Base-by-base conservation (phyloP, 2,888 invertebrate genomes). In the Lasioglossum malachurum region DNA sequence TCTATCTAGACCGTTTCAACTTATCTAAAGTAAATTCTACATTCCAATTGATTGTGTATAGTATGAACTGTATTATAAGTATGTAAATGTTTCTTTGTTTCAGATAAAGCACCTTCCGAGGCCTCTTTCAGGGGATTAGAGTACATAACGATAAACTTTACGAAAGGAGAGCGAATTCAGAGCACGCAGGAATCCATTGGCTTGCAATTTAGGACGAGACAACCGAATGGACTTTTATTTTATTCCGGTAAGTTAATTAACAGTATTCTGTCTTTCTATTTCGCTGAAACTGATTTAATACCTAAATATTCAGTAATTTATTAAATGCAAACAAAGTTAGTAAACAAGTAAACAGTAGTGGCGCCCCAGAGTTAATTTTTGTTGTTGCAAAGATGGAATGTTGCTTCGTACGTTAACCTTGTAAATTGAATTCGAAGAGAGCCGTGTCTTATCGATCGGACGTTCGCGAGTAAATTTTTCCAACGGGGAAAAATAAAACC, bases 21-120 rank as follows among this genome's bases (percentile, higher is more conserved):
- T 60, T 23, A 19, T 49, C 7, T 0, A 49, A 49, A 49, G 0
- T 49, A 7, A 7, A 57, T 57, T 23, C 12, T n/a, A 10, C 23
- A n/a, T 3, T n/a, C 3, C n/a, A 57, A 27, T 4, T 27, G 23
- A 53, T 53, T 53, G 2, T 23, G 10, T 2, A 53, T 53, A n/a
- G n/a, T 3, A 10, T 23, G 23, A 23, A 53, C 23, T 53, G 53
- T 53, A 23, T 53, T 10, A 10, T 60, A 27, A 60, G 14, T 16
- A 27, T 35, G 35, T 12, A 2, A n/a, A 19, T 19, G 14, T 35
- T 87, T 90, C 91, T 95, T 95, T 94, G 95, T 97, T 94, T 16
- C 97, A 99, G 99, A 98, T 95, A 98, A 98, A 96, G 98, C 98
- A 19, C 98, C 99, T 67, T 98, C 98, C 79, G 99, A 99, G 96